Base-by-base conservation (phyloP, 2,888 invertebrate species). In the Thymelicus acteon region DNA sequence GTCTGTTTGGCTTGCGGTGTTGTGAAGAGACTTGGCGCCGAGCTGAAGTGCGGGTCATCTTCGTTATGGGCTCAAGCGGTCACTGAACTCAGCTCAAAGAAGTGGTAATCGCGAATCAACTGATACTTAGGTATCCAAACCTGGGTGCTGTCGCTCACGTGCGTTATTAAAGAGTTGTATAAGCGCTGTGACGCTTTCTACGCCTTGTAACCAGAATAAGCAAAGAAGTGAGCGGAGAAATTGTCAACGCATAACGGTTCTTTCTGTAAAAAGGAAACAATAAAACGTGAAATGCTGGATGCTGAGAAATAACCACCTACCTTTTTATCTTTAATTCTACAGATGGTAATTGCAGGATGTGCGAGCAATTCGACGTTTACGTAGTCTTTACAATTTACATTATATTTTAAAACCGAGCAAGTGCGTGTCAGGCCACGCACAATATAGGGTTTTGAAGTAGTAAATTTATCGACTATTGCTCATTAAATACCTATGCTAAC, bases 201-300 rank as follows among this genome's bases (percentile, higher is more conserved):
- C 86, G 78, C 78, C 83, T 84, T 85, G 83, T 85, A 84, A 87
- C 85, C 88, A 84, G 85, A 90, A 87, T 89, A 85, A 87, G 83
- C 82, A 84, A 88, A 89, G 87, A 89, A 89, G 87, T 90, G 90
- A 91, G 78, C 85, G 90, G 91, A 90, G 91, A 91, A 90, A 90
- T 91, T 90, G 85, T 82, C 84, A 86, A 83, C 78, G 81, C 82
- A 82, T 89, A 87, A 86, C 87, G 87, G 87, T 86, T 80, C 73
- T 77, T 73, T 82, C 79, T 67, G 75, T 76, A 80, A 82, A 85
- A 88, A 84, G 79, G 79, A 84, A 84, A 83, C 81, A 86, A 87
- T 83, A 79, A 84, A 84, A 81, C 72, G 73, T 79, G 74, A 81
- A 80, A 75, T 74, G 75, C 76, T 78, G 72, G 75, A 73, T 73